Conservation (phyloP, 2,888 invertebrate genomes). For the Rhagonycha fulva region DNA sequence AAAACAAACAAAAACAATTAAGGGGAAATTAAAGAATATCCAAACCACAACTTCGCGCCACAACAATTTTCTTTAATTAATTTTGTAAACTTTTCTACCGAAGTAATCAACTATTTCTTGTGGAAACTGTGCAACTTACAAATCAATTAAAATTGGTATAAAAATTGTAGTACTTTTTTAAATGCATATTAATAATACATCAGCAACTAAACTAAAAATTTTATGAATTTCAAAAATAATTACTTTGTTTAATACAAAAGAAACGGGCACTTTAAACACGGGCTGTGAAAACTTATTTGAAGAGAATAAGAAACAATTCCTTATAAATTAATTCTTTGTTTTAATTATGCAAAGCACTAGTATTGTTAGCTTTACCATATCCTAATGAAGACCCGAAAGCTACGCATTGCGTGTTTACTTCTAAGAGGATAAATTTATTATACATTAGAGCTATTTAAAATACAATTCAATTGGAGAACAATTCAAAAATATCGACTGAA, state of each 20-base stretch:
- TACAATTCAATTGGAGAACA: background rate
- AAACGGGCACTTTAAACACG: too few relatives aligned
- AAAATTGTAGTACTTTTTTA: background rate
- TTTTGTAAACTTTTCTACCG: background rate
- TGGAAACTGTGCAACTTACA: background rate
- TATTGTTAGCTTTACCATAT: background rate
- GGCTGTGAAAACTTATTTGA: too few relatives aligned
- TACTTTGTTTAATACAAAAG: too few relatives aligned
- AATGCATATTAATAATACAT: background rate
- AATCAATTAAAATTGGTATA: background rate
- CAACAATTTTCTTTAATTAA: background rate
- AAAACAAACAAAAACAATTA: background rate
- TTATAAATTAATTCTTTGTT: too few relatives aligned
- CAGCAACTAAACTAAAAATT: background rate
- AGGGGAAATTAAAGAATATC: background rate
- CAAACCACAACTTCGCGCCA: background rate
- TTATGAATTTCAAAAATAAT: too few relatives aligned
- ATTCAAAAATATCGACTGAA: background rate
- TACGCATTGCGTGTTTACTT: background rate
- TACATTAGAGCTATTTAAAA: background rate
- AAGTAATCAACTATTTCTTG: background rate
- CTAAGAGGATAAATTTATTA: background rate
- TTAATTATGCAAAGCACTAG: background rate
- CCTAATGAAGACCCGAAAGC: background rate
- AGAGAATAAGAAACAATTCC: too few relatives aligned